Evolutionary conservation across 2,797 vertebrate species (phyloP).

Genomic region (Lerista edwardsae): DNA sequence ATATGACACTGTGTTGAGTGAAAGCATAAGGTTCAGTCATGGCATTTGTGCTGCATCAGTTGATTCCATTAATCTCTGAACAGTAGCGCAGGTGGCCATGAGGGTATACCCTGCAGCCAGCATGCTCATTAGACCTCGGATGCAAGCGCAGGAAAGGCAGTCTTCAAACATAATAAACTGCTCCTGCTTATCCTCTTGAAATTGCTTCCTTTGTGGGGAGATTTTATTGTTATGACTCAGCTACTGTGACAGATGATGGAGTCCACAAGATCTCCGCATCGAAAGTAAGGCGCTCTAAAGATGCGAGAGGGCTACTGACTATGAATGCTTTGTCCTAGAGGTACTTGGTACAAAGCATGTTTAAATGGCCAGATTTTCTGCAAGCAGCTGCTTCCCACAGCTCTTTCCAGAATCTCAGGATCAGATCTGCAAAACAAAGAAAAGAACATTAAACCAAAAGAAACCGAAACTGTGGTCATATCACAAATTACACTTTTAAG

Average conservation of each 20-base stretch:
- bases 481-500: background rate
- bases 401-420: background rate
- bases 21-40: constrained; percentile 37
- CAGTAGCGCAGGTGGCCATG: constrained; percentile 28
- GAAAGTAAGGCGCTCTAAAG: background rate
- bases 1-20: constrained; percentile 40
- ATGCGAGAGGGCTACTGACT: background rate
- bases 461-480: background rate
- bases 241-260: constrained; percentile 5
- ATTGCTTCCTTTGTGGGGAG: constrained; percentile 16
- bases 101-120: constrained; percentile 38
- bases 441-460: background rate
- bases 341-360: background rate
- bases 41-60: constrained; percentile 59
- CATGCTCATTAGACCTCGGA: constrained; percentile 33
- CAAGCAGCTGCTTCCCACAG: background rate
- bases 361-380: constrained; percentile 6
- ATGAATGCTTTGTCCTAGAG: background rate
- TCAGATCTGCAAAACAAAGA: background rate
- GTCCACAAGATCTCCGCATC: background rate
- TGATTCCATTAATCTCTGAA: constrained; percentile 49
- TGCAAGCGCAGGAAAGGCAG: background rate
- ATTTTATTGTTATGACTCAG: constrained; percentile 27
- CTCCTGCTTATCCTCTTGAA: constrained; percentile 17
- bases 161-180: background rate